phyloP scores from a whole-genome alignment of 2,113 vertebrate species.

The Tachuris rubrigastra region DNA sequence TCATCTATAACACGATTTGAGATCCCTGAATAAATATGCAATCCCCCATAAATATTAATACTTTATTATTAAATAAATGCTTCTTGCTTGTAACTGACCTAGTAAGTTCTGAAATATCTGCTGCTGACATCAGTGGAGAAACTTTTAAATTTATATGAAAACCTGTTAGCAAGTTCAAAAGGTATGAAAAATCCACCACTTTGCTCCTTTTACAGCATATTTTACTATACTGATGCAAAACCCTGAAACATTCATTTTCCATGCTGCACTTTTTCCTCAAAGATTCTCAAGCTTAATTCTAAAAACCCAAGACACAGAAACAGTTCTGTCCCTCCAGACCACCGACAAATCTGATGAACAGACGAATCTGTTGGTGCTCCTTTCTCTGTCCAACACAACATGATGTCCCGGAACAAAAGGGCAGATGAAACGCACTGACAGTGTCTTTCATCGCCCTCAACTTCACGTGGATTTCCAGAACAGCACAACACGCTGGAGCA shows the following conservation, averaged over 20 bases:
- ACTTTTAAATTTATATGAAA: constrained; percentile 42
- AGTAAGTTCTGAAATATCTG: constrained; percentile 16
- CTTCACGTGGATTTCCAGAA: not conserved
- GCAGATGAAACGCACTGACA: not conserved
- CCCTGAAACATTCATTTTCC: constrained; percentile 23
- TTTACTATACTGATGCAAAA: not conserved
- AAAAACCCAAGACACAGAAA: not conserved
- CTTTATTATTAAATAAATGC: constrained; percentile 62
- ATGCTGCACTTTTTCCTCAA: not conserved
- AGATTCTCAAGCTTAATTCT: not conserved
- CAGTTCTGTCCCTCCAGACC: not conserved
- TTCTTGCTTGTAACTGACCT: constrained; percentile 39
- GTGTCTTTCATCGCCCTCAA: not conserved
- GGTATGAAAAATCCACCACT: not conserved
- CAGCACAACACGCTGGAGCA: not conserved
- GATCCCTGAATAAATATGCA: constrained; percentile 51
- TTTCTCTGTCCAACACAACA: not conserved
- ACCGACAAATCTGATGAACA: not conserved
- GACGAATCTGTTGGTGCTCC: not conserved
- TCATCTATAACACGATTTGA: constrained; percentile 31
- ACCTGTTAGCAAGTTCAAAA: constrained; percentile 24
- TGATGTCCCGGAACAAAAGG: not conserved
- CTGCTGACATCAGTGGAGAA: constrained; percentile 3
- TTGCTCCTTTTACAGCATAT: not conserved
- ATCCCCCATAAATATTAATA: constrained; percentile 56